Evolutionary conservation across 2,888 invertebrate species (phyloP), one percentile per base, ranked within the genome.

Genomic region (Orchesellides sinensis): DNA sequence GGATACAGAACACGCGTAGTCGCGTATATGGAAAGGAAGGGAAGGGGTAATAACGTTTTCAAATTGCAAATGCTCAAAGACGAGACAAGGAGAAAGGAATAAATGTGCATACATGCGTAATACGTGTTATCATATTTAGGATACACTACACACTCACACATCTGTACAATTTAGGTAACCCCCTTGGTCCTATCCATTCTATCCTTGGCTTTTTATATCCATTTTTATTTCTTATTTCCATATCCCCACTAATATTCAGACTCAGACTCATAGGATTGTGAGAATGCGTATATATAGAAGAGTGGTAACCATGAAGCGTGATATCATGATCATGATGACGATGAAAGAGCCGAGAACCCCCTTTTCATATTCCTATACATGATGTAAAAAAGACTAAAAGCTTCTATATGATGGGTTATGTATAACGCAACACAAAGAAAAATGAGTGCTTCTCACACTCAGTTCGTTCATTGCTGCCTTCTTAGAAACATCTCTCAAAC

Each of bases 391-490:
- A 54, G 4, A n/a, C n/a, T n/a, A n/a, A n/a, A 21, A 5, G 19
- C 21, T 21, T 54, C 23, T 21, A 61, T 61, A 19, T 61, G 25
- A 21, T 52, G 52, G 21, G n/a, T 12, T 52, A 40, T 25, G 17
- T 8, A 52, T 52, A 69, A 45, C 56, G n/a, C 35, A 70, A 70
- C 79, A 70, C 78, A 79, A 79, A 70, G 79, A 27, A 63, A 54
- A 77, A 63, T 45, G 63, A 70, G 45, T 79, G 54, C 32, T 40
- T 66, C 77, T 77, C 61, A 56, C 54, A 54, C 79, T 75, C 82
- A 82, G 82, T 82, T 82, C 82, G 82, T 82, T 82, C 70, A 75
- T 82, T 82, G 82, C 82, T 82, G 82, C 82, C 75, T 75, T 63
- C 82, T 82, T 75, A 70, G 47, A 75, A 75, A 75, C 82, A 82